Conservation (phyloP, 1,140 invertebrate genomes). For the Helicorthomorpha holstii region DNA sequence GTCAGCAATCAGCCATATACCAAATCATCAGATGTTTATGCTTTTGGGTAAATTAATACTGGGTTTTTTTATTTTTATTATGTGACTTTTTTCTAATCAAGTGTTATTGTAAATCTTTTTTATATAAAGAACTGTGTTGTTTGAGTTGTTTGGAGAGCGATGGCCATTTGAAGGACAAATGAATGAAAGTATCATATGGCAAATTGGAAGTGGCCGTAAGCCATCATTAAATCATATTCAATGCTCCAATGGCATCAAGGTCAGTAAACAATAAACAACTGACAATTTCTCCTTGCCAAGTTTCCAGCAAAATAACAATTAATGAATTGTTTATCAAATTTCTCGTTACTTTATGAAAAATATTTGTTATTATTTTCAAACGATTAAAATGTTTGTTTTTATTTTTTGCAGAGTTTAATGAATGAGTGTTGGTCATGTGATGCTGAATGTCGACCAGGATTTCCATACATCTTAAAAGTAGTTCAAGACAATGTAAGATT, state of each 20-base stretch:
- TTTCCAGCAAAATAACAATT: not conserved
- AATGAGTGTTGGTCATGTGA: not conserved
- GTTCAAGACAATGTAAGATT: not conserved
- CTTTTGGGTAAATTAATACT: slow-evolving; percentile 31
- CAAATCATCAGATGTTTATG: slow-evolving; percentile 24
- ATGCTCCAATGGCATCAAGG: slow-evolving; percentile 21
- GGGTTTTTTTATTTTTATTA: too few relatives aligned
- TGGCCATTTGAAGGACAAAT: slow-evolving; percentile 20
- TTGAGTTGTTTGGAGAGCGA: slow-evolving; percentile 22
- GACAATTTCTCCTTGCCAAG: not conserved
- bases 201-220: slow-evolving; percentile 19
- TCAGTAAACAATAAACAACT: slow-evolving; percentile 6
- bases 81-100: too few relatives aligned
- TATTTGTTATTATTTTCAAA: not conserved
- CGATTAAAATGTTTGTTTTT: not conserved
- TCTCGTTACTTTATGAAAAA: not conserved
- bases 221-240: slow-evolving; percentile 18
- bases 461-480: not conserved
- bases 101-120: too few relatives aligned
- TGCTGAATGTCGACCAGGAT: not conserved
- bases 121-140: slow-evolving; percentile 28
- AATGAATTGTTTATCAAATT: not conserved
- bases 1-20: slow-evolving; percentile 13
- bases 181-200: slow-evolving; percentile 23
- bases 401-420: not conserved